phyloP scores from a whole-genome alignment of 1,140 invertebrate genomes.

The Heterodera carotae region DNA sequence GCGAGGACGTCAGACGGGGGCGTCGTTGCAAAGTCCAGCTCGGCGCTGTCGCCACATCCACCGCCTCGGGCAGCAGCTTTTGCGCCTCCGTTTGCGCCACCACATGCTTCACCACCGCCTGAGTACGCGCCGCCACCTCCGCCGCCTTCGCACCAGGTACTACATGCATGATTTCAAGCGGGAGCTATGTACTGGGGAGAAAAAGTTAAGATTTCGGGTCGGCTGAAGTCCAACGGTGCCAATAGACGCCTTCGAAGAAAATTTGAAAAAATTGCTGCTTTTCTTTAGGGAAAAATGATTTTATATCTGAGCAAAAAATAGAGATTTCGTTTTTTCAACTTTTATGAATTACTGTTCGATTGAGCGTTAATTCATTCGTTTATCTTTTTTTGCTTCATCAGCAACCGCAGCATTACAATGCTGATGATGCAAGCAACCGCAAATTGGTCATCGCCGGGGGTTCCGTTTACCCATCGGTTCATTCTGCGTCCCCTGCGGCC shows the following conservation, averaged over 20 bases:
- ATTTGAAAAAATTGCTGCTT: too few relatives aligned
- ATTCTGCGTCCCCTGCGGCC: background rate
- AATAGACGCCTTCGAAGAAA: too few relatives aligned
- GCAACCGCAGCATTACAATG: background rate
- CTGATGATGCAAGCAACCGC: background rate
- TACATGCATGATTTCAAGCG: constrained; percentile 37
- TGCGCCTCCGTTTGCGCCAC: background rate
- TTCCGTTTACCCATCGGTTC: constrained; percentile 10
- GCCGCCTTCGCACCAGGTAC: background rate
- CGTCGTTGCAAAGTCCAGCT: background rate
- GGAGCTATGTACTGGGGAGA: background rate
- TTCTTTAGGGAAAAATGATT: too few relatives aligned
- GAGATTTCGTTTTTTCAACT: too few relatives aligned
- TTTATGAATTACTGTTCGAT: too few relatives aligned
- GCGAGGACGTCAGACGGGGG: background rate
- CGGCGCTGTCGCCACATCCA: too few relatives aligned
- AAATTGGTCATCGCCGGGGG: background rate
- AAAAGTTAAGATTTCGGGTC: background rate
- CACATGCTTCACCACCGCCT: constrained; percentile 17
- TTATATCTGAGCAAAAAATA: too few relatives aligned
- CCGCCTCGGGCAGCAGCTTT: too few relatives aligned
- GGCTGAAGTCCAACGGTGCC: background rate
- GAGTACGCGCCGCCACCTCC: constrained; percentile 32
- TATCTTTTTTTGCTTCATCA: background rate
- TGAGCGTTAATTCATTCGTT: too few relatives aligned